Evolutionary conservation across 2,888 invertebrate species (phyloP), one percentile per base, ranked within the genome.

Genomic region (Agelastica alni): DNA sequence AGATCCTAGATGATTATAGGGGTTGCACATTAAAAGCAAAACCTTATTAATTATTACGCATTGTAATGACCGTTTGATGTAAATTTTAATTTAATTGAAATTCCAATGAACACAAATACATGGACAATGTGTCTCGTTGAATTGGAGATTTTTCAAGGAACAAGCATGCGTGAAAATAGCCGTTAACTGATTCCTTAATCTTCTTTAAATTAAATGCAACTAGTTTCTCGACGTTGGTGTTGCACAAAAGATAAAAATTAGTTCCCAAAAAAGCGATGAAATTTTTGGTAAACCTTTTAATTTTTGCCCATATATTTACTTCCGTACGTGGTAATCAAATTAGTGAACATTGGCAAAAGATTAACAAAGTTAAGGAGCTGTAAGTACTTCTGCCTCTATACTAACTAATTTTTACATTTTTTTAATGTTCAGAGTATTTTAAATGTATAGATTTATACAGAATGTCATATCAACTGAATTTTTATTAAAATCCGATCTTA

Each of bases 51-150:
- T n/a, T n/a, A n/a, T n/a, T n/a, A n/a, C n/a, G n/a, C n/a, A n/a
- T n/a, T n/a, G n/a, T n/a, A n/a, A n/a, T n/a, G n/a, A n/a, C n/a
- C n/a, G n/a, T n/a, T 2, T 43, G 7, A 44, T 32, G 18, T 32
- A 9, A 17, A 44, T 18, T 7, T 17, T 17, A 36, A 46, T 26
- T 26, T n/a, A 5, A 34, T 20, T 31, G 34, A 22, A 12, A 45
- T 3, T 1, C 22, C 12, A 32, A 32, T 45, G 20, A 34, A 45
- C 20, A 32, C 17, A 16, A 16, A 44, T 18, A 13, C 32, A 14
- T 26, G 10, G 46, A 46, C 46, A 46, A 46, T 46, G 46, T 36
- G 46, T 34, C 46, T 46, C 46, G 13, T 6, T 26, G 5, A 13
- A 16, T 36, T n/a, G 12, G 20, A 41, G 14, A 22, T 22, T 6